Evolutionary conservation across 2,113 vertebrate genomes (phyloP), one percentile per base, ranked within the genome.

Genomic region (Corythornis madagascariensis): DNA sequence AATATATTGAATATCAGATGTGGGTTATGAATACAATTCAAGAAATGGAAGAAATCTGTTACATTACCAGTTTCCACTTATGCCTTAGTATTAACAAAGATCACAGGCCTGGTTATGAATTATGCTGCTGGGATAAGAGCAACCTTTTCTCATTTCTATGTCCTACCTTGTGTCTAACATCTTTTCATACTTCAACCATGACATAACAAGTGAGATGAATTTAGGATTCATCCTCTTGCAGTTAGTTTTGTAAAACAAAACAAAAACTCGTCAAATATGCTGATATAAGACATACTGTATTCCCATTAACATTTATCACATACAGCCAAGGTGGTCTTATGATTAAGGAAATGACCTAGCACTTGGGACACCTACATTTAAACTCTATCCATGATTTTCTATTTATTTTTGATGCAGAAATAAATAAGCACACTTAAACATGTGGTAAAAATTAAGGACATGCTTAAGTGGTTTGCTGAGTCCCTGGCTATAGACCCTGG

Each of bases 381-480:
- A 92, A 74, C 31, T 86, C 38, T 90, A 42, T 42, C 13, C 1
- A 66, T 75, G 71, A 63, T 59, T 88, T 18, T 60, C 24, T 93
- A 33, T 87, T 87, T 91, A 85, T 83, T 95, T 92, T 61, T 94
- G 61, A 26, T 86, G 35, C 48, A 84, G 73, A 93, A 88, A 88
- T 95, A 75, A 93, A 86, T 88, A 96, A 38, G 10, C 10, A 75
- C 61, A 83, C 57, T 93, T 89, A 72, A 87, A 89, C 24, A 35
- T 77, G 80, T 90, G 80, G 48, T 89, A 86, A 86, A 93, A 90
- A 95, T 92, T 86, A 86, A 88, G 52, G 35, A 82, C 29, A 90
- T 60, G 53, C 60, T 78, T 90, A 81, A 94, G 89, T 53, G 53
- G 40, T 94, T 94, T 92, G 59, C 80, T 75, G 70, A 89, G 77